Evolutionary conservation across 2,888 invertebrate species (phyloP), one percentile per base, ranked within the genome.

Genomic region (Agonopterix heracliana): DNA sequence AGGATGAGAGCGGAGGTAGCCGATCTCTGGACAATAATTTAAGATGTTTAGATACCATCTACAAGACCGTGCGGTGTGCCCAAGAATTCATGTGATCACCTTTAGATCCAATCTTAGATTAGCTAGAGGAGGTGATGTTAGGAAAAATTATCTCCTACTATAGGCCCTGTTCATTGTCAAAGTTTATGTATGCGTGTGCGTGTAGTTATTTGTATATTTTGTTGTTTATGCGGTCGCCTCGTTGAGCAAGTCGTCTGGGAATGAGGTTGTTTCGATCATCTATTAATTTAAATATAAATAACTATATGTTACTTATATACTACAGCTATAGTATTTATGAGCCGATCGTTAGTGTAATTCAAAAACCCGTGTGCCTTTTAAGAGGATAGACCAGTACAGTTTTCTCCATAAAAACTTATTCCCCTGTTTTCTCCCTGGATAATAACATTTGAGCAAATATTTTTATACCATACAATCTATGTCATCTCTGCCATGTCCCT

Each of bases 21-120:
- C 26, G 26, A 26, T 64, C 71, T 64, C 73, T 66, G 71, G 82
- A 82, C 81, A 83, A 86, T 86, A 86, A 86, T 83, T 86, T 86
- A 87, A 87, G 83, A 82, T 81, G 82, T 83, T 79, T 73, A 79
- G 87, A 87, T 86, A 85, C 61, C 66, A 87, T 87, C 86, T 85
- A 87, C 86, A 86, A 78, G 86, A 61, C 61, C 66, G 75, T 70
- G 74, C 78, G 78, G 77, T 79, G 80, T 81, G 82, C 81, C 70
- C 74, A 80, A 74, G 85, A 81, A 85, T 85, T 82, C 86, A 85
- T 82, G 85, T 80, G 86, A 81, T 86, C 85, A 82, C 78, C 76
- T 67, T 60, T 64, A 80, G 86, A 84, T 86, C 78, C 83, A 81
- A 85, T 85, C 79, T 81, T 64, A 81, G 85, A 85, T 85, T 84